Evolutionary conservation across 2,797 vertebrate species (phyloP), one percentile per base, ranked within the genome.

Genomic region (Crypturellus tataupa): DNA sequence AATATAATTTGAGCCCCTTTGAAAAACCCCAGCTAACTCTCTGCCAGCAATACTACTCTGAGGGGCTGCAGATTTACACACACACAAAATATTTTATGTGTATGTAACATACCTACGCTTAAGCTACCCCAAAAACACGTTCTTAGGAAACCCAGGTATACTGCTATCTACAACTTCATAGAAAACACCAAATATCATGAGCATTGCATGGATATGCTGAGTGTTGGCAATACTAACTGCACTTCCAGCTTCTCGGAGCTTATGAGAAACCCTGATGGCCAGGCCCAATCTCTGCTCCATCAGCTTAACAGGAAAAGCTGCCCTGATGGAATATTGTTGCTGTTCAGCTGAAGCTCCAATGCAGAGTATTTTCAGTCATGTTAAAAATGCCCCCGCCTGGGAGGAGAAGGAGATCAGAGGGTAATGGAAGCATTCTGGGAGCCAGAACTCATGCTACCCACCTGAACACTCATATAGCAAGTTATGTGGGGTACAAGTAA

Each of bases 391-490:
- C n/a, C 8, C 10, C 9, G 16, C 10, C n/a, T 51, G n/a, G 42
- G 80, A 12, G 42, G 80, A 12, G 20, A 72, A 85, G 40, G 35
- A 20, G 21, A 76, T 46, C 44, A 84, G 62, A 80, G 24, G 2
- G 7, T 33, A 16, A 18, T 5, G 8, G 40, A 42, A 6, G 23
- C 8, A 83, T 21, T 77, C 53, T 67, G 53, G 60, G 59, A 29
- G 35, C 21, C 65, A 20, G 20, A 68, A 56, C 18, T 27, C 7
- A n/a, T 81, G 23, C 39, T 46, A 33, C 0, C 0, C 4, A 0
- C 31, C 35, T 65, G 42, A 81, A 31, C 8, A 68, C 19, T 12
- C 33, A 75, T 5, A 35, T 84, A 60, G 24, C 5, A 49, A 21
- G 7, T 60, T 53, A 5, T 7, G 5, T 10, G 75, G 11, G 2